Base-by-base conservation (phyloP, 2,888 invertebrate species). In the Ormyrus pomaceus region DNA sequence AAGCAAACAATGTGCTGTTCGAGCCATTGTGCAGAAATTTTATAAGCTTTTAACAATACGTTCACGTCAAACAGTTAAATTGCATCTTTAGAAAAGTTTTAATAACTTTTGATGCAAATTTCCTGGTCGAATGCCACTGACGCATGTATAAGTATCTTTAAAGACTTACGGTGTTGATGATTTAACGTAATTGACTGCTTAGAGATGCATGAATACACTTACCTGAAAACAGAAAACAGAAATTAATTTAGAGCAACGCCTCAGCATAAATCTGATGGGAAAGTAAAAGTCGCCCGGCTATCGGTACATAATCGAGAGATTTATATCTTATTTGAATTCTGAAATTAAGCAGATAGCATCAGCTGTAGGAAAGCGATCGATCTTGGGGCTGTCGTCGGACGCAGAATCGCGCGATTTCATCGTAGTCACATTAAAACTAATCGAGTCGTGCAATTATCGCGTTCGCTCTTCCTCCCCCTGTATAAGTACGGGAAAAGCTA, bases 371-470 rank as follows among this genome's bases (percentile, higher is more conserved):
- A 61, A 61, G 6, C 53, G 58, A 74, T 50, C 11, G 50, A 10
- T 53, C 66, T 53, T 46, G 56, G 34, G 34, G 46, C 46, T n/a
- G 11, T 55, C 6, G 50, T 2, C 19, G 66, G 34, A 4, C 4
- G 34, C 34, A 58, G 13, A 59, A 59, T 2, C 10, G 50, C 19
- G 46, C n/a, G 65, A 50, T 50, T 10, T 34, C 55, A 46, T 19
- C n/a, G 46, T 53, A 75, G 59, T 61, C 59, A 46, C 66, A 68
- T 68, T 75, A 75, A 75, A 75, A 68, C 59, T 75, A 61, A 75
- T 68, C 53, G 75, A 61, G 61, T 68, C 45, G 9, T 9, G 51
- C 45, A 75, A 75, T 75, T 73, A 73, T 73, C 69, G 2, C 73
- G 50, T 45, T 45, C 51, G 55, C 55, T 53, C n/a, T 50, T 34